These are phyloP conservation scores for Psilanteris sp. DNA, from an alignment of 1,140 invertebrate species.

Conservation along the genomic window DNA sequence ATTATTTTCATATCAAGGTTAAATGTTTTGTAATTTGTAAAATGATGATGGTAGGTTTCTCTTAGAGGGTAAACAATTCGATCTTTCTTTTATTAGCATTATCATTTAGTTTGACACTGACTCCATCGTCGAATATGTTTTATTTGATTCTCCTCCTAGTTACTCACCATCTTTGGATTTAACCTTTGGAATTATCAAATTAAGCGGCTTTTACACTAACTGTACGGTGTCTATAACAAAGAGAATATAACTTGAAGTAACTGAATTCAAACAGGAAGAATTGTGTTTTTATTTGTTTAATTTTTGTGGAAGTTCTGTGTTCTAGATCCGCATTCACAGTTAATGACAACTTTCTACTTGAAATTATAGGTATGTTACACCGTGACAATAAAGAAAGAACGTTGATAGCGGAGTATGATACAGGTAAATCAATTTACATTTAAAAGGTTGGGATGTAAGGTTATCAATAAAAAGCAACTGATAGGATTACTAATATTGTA, in stretches of 20 bases:
- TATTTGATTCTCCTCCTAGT: constrained; percentile 70
- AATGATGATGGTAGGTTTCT: constrained; percentile 23
- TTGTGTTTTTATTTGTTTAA: constrained; percentile 20
- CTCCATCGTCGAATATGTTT: constrained; percentile 69
- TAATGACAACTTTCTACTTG: constrained; percentile 40
- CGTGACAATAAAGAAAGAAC: constrained; percentile 31
- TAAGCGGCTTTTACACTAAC: constrained; percentile 79
- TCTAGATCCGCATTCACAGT: constrained; percentile 43
- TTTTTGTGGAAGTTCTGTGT: constrained; percentile 29
- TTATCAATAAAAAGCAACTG: constrained; percentile 10
- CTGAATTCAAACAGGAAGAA: constrained; percentile 60
- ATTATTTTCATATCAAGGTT: constrained; percentile 26
- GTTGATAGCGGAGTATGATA: constrained; percentile 25
- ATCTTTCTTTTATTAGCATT: constrained; percentile 26
- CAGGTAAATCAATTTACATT: constrained; percentile 25
- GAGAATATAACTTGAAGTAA: constrained; percentile 78
- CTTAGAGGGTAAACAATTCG: constrained; percentile 15
- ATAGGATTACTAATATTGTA: background rate
- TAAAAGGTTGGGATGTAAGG: constrained; percentile 4
- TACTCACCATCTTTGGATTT: constrained; percentile 77
- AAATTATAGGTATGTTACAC: constrained; percentile 40
- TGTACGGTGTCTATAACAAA: constrained; percentile 80
- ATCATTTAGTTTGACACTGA: constrained; percentile 49
- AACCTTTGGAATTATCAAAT: constrained; percentile 80
- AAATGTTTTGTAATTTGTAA: constrained; percentile 40